A percentile compares a stretch with the other conserved stretches of the same genome.
phyloP scores from a whole-genome alignment of 1,140 invertebrate species.

The Cydia fagiglandana region DNA sequence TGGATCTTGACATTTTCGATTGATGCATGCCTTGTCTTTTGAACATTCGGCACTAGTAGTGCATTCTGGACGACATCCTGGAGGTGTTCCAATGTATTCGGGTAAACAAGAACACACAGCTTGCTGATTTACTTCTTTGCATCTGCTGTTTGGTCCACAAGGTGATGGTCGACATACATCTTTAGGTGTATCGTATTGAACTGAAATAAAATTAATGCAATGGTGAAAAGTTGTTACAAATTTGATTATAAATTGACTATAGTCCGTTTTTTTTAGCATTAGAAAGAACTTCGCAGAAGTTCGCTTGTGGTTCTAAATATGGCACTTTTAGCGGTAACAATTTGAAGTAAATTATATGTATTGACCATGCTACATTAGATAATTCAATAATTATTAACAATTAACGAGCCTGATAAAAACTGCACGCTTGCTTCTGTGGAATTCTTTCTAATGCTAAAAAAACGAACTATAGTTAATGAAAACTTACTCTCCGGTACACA shows the following conservation, averaged over 20 bases:
- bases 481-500: slow-evolving; percentile 82
- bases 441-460: too few species aligned
- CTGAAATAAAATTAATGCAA: slow-evolving; percentile 47
- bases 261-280: too few species aligned
- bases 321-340: too few species aligned
- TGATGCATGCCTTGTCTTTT: slow-evolving; percentile 82
- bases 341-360: too few species aligned
- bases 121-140: slow-evolving; percentile 80
- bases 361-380: too few species aligned
- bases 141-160: slow-evolving; percentile 85
- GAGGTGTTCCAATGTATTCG: slow-evolving; percentile 82
- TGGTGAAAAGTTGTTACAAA: not conserved
- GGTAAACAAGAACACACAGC: slow-evolving; percentile 83
- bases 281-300: too few species aligned
- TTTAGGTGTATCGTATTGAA: slow-evolving; percentile 57
- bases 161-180: slow-evolving; percentile 83
- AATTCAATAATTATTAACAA: too few species aligned
- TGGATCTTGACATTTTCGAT: slow-evolving; percentile 84
- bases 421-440: too few species aligned
- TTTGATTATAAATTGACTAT: not conserved
- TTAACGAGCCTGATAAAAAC: too few species aligned
- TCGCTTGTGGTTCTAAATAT: too few species aligned
- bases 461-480: slow-evolving; percentile 34
- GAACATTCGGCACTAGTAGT: slow-evolving; percentile 83
- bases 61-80: slow-evolving; percentile 83